These are phyloP conservation scores for Theonella swinhoei DNA, from an alignment of 37 sponge, comb jelly and placozoan genomes.

Conservation along the genomic window DNA sequence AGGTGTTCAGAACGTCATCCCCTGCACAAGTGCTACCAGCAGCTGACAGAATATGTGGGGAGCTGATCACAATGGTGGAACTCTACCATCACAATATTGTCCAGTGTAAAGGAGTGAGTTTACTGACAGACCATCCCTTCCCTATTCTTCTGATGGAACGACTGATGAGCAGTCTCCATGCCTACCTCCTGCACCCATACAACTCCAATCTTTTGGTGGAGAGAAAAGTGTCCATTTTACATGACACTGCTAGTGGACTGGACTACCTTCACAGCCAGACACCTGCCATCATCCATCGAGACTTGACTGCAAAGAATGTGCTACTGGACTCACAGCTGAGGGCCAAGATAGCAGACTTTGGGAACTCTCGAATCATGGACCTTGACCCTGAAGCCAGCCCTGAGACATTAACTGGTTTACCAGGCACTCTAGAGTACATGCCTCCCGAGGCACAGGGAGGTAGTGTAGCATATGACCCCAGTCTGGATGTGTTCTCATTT, in stretches of 20 bases:
- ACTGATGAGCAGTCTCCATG: constrained; percentile 10
- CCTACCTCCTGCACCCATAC: background rate
- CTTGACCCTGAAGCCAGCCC: background rate
- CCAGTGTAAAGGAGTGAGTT: constrained; percentile 16
- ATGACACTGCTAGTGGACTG: constrained; percentile 13
- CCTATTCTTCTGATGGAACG: constrained; percentile 28
- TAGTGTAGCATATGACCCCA: background rate
- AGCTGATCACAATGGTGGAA: too few relatives aligned
- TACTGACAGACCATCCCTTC: background rate
- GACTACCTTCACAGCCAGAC: constrained; percentile 16
- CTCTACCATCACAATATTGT: too few relatives aligned
- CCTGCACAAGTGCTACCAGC: too few relatives aligned
- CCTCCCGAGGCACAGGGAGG: constrained; percentile 23
- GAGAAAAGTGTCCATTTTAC: constrained; percentile 7
- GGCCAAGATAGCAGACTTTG: constrained; percentile 30
- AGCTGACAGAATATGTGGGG: too few relatives aligned
- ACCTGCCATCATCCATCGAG: constrained; percentile 30
- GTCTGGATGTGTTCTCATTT: constrained; percentile 35
- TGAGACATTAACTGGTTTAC: background rate
- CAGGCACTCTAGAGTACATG: constrained; percentile 25
- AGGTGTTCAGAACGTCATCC: too few relatives aligned
- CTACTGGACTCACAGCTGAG: constrained; percentile 5
- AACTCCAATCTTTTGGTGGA: background rate
- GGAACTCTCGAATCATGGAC: constrained; percentile 19
- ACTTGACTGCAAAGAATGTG: constrained; percentile 30